A percentile compares a stretch with the other conserved stretches of the same genome.
These are phyloP conservation scores for Criorhina ranunculi DNA, from an alignment of 2,888 invertebrate species.

Conservation along the genomic window DNA sequence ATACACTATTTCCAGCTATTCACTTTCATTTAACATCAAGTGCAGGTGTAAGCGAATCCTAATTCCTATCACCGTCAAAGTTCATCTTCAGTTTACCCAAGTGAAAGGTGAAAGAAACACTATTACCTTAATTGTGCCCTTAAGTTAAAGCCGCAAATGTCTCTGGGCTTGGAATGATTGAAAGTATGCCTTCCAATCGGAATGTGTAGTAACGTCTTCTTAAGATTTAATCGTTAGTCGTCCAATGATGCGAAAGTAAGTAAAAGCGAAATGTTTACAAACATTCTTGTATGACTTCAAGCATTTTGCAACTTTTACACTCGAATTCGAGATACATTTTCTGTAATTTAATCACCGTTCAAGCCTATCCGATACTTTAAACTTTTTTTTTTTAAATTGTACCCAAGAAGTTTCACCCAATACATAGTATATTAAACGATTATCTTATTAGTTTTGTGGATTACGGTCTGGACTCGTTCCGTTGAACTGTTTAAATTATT, in stretches of 20 bases:
- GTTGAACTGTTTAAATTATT: slow-evolving; percentile 17
- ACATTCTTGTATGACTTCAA: neutral
- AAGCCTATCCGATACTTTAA: slow-evolving; percentile 2
- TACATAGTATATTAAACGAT: slow-evolving; percentile 21
- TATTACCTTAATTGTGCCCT: slow-evolving; percentile 43
- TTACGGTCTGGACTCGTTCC: neutral
- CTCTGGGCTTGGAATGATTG: slow-evolving; percentile 2
- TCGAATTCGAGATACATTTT: neutral
- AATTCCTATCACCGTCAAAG: neutral
- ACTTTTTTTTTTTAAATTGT: too few relatives aligned
- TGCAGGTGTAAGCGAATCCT: too few relatives aligned
- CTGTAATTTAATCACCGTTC: neutral
- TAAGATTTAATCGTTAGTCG: neutral
- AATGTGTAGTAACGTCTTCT: neutral
- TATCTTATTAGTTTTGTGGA: slow-evolving; percentile 20
- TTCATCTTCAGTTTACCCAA: slow-evolving; percentile 7
- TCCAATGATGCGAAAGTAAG: neutral
- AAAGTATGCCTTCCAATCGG: slow-evolving; percentile 32
- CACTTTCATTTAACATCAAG: too few relatives aligned
- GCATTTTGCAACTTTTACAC: neutral
- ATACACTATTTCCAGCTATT: too few relatives aligned
- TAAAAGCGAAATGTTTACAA: neutral
- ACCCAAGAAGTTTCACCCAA: slow-evolving; percentile 20
- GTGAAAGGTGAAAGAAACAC: slow-evolving; percentile 41
- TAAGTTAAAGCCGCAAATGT: slow-evolving; percentile 13